Evolutionary conservation across 2,797 vertebrate genomes (phyloP), one percentile per base, ranked within the genome.

Genomic region (Enoplosus armatus): DNA sequence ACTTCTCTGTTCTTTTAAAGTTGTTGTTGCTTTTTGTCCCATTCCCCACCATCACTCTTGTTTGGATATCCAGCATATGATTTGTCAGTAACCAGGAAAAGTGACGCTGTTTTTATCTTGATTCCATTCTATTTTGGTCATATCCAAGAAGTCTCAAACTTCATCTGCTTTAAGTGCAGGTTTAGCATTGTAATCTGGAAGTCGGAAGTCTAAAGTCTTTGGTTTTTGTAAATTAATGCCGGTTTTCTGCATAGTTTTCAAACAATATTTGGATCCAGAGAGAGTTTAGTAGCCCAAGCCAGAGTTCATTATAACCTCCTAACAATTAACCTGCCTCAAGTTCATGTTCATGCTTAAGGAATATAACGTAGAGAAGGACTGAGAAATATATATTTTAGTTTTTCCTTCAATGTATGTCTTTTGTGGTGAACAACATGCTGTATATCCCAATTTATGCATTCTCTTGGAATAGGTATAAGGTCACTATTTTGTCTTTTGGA

Each of bases 161-260:
- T 48, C 12, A 62, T 73, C 9, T 51, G 14, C 31, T 27, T 78
- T 63, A 80, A 48, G 59, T 56, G 48, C 45, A 56, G 43, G 35
- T 56, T 73, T 51, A 56, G 79, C 58, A 59, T 65, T 83, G 37
- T 45, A 41, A 72, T 69, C 45, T 67, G 50, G 41, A 54, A 45
- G 51, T 50, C 20, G 29, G 27, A 67, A 84, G 45, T 79, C 43
- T 59, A 56, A 81, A 61, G 6, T 69, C 26, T 62, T 51, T 27
- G 29, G 22, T 82, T 65, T 68, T 62, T 63, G 18, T 24, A 43
- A 67, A 41, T 22, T 6, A 45, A 51, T 15, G 26, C 31, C 41
- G 50, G 37, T 64, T 84, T 66, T 71, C 27, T 69, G 53, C 2
- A 20, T 68, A 45, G 22, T 69, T 62, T 2, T n/a, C 29, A 31